Evolutionary conservation across 2,113 vertebrate genomes (phyloP).

Genomic region (Lathamus discolor): DNA sequence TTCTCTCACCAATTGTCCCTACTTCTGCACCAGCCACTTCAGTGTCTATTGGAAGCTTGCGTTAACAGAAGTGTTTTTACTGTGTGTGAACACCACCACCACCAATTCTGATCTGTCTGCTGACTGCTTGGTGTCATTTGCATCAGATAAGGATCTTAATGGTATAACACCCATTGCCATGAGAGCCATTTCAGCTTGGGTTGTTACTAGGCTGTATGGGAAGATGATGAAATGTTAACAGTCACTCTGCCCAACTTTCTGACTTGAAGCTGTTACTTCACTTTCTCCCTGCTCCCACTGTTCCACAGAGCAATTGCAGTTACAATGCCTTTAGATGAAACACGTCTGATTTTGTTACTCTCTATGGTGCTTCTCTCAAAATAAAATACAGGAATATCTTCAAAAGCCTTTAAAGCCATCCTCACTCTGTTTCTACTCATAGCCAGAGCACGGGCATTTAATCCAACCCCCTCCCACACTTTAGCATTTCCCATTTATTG

Average conservation of each 20-base stretch:
- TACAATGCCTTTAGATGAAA: background rate
- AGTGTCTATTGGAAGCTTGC: background rate
- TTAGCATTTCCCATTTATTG: background rate
- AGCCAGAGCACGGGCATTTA: background rate
- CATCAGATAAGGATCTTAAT: background rate
- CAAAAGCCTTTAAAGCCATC: background rate
- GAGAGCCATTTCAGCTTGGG: background rate
- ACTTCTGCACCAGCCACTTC: background rate
- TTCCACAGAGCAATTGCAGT: background rate
- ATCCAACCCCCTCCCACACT: background rate
- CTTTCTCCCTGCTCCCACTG: background rate
- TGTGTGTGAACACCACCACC: background rate
- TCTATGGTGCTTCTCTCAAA: background rate
- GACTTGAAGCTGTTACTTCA: background rate
- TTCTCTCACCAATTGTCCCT: background rate
- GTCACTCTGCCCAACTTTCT: background rate
- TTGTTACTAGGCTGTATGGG: background rate
- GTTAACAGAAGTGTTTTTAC: background rate
- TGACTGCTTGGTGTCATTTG: background rate
- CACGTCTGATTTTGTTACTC: background rate
- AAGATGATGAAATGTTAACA: background rate
- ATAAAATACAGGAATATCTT: background rate
- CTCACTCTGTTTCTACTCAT: background rate
- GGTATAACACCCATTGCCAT: background rate
- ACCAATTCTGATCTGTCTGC: background rate